Conservation (phyloP, 2,888 invertebrate genomes). For the Nomada fucata region DNA sequence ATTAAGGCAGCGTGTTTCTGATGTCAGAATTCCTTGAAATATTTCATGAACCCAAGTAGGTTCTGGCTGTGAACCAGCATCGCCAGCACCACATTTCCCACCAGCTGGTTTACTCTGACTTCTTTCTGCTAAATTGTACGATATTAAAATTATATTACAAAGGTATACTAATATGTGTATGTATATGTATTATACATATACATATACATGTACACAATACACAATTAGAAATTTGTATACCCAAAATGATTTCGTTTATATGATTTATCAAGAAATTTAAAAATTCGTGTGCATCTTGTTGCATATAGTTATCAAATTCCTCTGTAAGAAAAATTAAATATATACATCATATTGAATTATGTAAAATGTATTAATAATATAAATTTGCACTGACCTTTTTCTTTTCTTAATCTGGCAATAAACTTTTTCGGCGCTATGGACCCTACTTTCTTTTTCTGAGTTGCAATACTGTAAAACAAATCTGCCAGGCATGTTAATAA, state of each 20-base stretch:
- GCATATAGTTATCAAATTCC: constrained; percentile 99
- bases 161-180: not conserved
- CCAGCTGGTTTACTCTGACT: constrained; percentile 88
- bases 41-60: constrained; percentile 99
- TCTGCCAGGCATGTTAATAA: constrained; percentile 98
- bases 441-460: constrained; percentile 99
- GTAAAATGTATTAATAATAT: constrained; percentile 10
- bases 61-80: constrained; percentile 88
- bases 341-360: not conserved
- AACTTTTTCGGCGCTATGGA: constrained; percentile 99
- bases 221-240: constrained; percentile 85
- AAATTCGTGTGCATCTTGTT: constrained; percentile 99
- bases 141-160: constrained; percentile 22
- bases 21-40: constrained; percentile 99
- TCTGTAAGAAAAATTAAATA: constrained; percentile 86
- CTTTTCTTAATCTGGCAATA: constrained; percentile 98
- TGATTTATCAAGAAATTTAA: constrained; percentile 99
- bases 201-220: not conserved
- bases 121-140: constrained; percentile 87
- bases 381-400: constrained; percentile 91
- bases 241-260: constrained; percentile 98
- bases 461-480: constrained; percentile 99
- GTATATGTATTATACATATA: not conserved
- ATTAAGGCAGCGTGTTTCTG: constrained; percentile 99
- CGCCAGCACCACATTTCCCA: constrained; percentile 85